Percentiles rank a stretch among this genome's conserved stretches.
phyloP scores from a whole-genome alignment of 1,140 invertebrate genomes.

The Neodiprion virginianus region DNA sequence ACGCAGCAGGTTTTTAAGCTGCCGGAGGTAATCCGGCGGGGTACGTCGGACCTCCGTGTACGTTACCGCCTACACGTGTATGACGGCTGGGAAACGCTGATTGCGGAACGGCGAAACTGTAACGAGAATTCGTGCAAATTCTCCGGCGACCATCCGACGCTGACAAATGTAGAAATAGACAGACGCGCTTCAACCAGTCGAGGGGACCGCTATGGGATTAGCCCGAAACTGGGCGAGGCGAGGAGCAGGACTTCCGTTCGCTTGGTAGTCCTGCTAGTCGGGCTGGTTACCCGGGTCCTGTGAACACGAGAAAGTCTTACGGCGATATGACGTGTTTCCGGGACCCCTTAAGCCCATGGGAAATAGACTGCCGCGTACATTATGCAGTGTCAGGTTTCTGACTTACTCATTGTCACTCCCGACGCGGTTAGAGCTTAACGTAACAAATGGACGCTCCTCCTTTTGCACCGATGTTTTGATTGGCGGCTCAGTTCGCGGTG shows the following conservation, averaged over 20 bases:
- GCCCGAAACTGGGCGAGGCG: neutral
- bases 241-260: neutral
- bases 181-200: too few species aligned
- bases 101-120: neutral
- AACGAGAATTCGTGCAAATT: slow-evolving; percentile 1
- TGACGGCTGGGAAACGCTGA: neutral
- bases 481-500: neutral
- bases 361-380: neutral
- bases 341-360: slow-evolving; percentile 14
- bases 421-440: slow-evolving; percentile 8
- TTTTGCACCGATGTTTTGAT: neutral
- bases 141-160: neutral
- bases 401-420: slow-evolving; percentile 11
- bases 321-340: neutral
- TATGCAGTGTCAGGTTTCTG: slow-evolving; percentile 19
- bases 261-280: too few species aligned
- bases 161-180: neutral
- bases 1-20: too few species aligned
- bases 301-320: too few species aligned
- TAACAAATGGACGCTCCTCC: neutral
- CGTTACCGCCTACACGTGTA: neutral
- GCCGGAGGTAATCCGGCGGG: too few species aligned
- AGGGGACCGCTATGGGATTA: neutral
- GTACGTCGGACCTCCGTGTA: too few species aligned
- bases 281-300: too few species aligned